Conservation (phyloP, 2,113 vertebrate species). For the Oryzias celebensis region DNA sequence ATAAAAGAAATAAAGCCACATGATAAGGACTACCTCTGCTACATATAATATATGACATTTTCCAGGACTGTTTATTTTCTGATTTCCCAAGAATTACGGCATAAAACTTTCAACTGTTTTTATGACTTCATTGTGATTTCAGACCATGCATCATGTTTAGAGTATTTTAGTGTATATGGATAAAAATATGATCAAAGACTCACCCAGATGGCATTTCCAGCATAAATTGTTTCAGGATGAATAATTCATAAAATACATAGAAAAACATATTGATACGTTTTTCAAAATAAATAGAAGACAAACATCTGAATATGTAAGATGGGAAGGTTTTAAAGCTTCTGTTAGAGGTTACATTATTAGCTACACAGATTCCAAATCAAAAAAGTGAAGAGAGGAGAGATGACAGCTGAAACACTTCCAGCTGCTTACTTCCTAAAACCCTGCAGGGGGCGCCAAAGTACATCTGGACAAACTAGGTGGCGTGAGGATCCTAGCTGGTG, state of each 20-base stretch:
- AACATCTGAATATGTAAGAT: constrained; percentile 1
- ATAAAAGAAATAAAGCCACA: neutral
- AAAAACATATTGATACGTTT: neutral
- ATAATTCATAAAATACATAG: constrained; percentile 12
- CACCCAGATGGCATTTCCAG: neutral
- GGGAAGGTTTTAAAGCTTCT: constrained; percentile 2
- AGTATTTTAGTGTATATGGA: too few relatives aligned
- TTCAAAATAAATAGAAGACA: neutral
- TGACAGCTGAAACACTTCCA: neutral
- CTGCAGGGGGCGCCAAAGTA: too few relatives aligned
- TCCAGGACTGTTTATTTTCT: neutral
- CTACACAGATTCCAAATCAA: neutral
- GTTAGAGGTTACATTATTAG: constrained; percentile 12
- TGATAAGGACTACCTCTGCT: neutral
- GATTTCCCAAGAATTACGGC: too few relatives aligned
- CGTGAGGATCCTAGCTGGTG: too few relatives aligned
- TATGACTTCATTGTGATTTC: too few relatives aligned
- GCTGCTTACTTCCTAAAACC: too few relatives aligned
- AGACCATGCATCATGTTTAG: too few relatives aligned
- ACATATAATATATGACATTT: neutral
- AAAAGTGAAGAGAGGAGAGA: neutral
- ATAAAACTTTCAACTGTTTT: too few relatives aligned
- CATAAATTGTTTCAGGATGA: constrained; percentile 21
- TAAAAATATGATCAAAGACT: too few relatives aligned
- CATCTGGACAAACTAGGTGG: too few relatives aligned